A percentile compares a stretch with the other conserved stretches of the same genome.
phyloP scores from a whole-genome alignment of 2,113 vertebrate genomes.

The Prunella himalayana region DNA sequence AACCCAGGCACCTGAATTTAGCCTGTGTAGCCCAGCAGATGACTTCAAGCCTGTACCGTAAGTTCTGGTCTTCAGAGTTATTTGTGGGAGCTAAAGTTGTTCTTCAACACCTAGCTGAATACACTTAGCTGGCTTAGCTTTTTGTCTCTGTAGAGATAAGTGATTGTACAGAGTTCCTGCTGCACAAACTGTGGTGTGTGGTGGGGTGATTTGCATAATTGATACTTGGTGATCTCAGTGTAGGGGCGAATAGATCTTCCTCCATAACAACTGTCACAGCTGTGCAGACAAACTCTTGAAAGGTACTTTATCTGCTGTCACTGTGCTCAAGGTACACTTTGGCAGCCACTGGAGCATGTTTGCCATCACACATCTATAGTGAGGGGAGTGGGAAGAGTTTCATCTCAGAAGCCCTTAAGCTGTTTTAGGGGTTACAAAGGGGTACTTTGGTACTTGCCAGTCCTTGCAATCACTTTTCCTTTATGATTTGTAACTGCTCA shows the following conservation, averaged over 20 bases:
- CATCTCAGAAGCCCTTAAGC: neutral
- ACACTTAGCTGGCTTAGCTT: neutral
- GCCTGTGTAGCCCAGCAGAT: neutral
- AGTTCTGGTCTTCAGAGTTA: neutral
- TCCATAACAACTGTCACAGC: neutral
- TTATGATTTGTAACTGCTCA: neutral
- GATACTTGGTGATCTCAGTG: neutral
- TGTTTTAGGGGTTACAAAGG: neutral
- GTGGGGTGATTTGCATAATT: neutral
- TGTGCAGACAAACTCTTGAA: neutral
- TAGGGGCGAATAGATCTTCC: neutral
- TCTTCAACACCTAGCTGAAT: neutral
- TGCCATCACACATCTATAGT: neutral
- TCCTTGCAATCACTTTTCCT: neutral
- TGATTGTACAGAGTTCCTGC: neutral
- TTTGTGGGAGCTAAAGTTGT: neutral
- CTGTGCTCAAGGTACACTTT: neutral
- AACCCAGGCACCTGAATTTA: neutral
- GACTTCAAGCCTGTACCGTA: neutral
- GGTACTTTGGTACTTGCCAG: neutral
- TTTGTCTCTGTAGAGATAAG: neutral
- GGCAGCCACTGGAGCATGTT: neutral
- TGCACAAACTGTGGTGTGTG: neutral
- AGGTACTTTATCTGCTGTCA: neutral
- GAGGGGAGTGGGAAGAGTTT: neutral